These are phyloP conservation scores for Branchipolynoe longqiensis DNA, from an alignment of 2,888 invertebrate genomes.

Conservation along the genomic window DNA sequence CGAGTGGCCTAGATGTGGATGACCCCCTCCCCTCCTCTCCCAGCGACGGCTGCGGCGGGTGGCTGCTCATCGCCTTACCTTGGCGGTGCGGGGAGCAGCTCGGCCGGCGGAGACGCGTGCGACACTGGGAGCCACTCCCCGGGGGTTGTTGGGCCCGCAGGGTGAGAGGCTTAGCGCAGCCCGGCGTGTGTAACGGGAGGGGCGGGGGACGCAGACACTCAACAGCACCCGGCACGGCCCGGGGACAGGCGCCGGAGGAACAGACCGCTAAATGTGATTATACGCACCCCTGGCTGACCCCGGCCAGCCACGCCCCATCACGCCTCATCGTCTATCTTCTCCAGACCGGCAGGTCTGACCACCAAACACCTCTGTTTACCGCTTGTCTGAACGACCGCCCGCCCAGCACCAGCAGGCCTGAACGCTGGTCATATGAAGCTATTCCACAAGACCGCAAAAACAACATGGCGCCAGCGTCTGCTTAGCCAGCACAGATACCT, in stretches of 20 bases:
- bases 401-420: too few species aligned
- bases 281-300: slow-evolving; percentile 45
- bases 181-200: too few species aligned
- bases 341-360: not conserved
- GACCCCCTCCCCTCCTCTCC: not conserved
- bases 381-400: too few species aligned
- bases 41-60: not conserved
- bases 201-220: too few species aligned
- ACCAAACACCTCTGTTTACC: too few species aligned
- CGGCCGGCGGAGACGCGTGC: not conserved
- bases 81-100: not conserved
- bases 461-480: too few species aligned
- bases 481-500: too few species aligned
- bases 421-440: too few species aligned
- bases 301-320: not conserved
- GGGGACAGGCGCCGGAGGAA: slow-evolving; percentile 37
- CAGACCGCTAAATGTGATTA: slow-evolving; percentile 33
- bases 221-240: slow-evolving; percentile 17
- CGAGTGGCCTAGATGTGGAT: not conserved
- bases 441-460: too few species aligned
- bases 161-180: too few species aligned
- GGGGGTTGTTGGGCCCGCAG: slow-evolving; percentile 5
- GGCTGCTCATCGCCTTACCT: too few species aligned
- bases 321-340: not conserved
- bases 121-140: slow-evolving; percentile 14